Conservation (phyloP, 2,113 vertebrate genomes). For the Cyphomyrus discorhynchus region DNA sequence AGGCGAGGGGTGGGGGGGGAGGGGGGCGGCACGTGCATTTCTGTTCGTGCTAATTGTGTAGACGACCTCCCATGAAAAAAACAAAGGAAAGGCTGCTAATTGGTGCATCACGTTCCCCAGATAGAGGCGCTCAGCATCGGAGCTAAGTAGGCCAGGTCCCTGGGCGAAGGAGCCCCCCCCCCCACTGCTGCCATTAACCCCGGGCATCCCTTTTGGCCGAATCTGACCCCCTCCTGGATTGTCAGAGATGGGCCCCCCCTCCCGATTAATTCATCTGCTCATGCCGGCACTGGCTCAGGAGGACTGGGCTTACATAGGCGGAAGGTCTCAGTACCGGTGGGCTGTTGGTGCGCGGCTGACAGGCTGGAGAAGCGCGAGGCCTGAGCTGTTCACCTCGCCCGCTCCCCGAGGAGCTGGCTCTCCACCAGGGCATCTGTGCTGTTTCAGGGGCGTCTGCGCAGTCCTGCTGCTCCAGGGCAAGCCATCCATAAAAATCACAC, state of each 20-base stretch:
- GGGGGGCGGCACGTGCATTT: conserved; percentile 47
- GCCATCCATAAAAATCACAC: not conserved
- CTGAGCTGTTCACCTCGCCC: not conserved
- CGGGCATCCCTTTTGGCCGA: not conserved
- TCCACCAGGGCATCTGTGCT: not conserved
- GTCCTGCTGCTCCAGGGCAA: not conserved
- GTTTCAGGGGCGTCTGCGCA: not conserved
- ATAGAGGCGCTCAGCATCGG: conserved; percentile 39
- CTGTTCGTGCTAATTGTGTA: conserved; percentile 57
- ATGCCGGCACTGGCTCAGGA: not conserved
- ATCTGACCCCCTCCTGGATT: not conserved
- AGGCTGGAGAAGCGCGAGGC: not conserved
- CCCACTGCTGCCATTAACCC: conserved; percentile 10
- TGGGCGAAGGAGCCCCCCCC: not conserved
- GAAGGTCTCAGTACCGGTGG: not conserved
- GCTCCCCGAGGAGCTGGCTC: not conserved
- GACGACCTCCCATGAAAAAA: conserved; percentile 42
- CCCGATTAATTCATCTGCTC: conserved; percentile 12
- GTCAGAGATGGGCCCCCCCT: not conserved
- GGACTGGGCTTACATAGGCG: not conserved
- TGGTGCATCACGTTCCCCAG: conserved; percentile 42
- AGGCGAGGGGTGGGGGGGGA: conserved; percentile 45
- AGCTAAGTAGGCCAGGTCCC: conserved; percentile 11
- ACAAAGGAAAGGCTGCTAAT: conserved; percentile 41
- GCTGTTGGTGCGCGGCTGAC: not conserved